These are phyloP conservation scores for Prinia subflava DNA, from an alignment of 2,113 vertebrate genomes.

Conservation along the genomic window DNA sequence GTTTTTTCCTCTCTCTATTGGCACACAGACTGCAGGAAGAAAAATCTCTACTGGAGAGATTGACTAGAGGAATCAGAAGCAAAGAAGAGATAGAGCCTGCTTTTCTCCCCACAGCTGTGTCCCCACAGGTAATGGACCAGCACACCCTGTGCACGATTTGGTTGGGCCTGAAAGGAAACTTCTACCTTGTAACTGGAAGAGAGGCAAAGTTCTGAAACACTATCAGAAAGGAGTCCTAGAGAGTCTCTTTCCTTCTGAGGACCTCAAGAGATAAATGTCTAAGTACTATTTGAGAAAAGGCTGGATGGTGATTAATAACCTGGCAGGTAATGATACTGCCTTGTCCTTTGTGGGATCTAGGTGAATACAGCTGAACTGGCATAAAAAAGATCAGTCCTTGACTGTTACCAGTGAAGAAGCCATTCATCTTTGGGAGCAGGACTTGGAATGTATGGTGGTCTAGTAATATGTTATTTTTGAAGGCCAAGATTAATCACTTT, in stretches of 20 bases:
- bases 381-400: not conserved
- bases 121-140: not conserved
- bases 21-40: not conserved
- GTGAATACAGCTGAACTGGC: not conserved
- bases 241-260: not conserved
- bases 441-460: not conserved
- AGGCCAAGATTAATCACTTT: not conserved
- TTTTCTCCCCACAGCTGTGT: not conserved
- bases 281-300: not conserved
- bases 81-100: not conserved
- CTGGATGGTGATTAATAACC: not conserved
- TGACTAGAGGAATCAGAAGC: not conserved
- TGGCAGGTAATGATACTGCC: not conserved
- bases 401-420: not conserved
- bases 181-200: not conserved
- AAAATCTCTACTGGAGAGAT: not conserved
- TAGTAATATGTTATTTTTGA: not conserved
- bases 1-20: not conserved
- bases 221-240: not conserved
- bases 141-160: rapidly evolving
- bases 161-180: not conserved
- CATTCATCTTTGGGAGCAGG: not conserved
- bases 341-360: rapidly evolving
- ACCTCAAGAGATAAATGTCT: not conserved
- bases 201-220: not conserved